Evolutionary conservation across 2,888 invertebrate species (phyloP).

Genomic region (Boloria selene): DNA sequence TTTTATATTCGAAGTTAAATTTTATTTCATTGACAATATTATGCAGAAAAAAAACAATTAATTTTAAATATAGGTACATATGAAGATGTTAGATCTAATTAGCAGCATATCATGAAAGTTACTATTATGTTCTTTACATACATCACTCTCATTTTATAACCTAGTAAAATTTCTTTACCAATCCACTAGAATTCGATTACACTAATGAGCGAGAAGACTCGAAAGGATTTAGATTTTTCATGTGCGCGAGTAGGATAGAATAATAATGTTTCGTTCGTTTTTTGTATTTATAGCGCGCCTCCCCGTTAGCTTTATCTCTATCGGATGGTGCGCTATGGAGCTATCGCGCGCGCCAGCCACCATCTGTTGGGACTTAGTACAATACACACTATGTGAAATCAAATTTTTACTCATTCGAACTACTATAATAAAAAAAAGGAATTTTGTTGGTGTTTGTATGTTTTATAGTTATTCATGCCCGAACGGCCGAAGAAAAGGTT

Average conservation of each 20-base stretch:
- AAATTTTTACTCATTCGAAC: neutral
- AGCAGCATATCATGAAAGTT: too few species aligned
- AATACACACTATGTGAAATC: slow-evolving; percentile 53
- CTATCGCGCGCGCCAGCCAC: slow-evolving; percentile 62
- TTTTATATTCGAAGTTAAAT: neutral
- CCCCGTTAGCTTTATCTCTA: slow-evolving; percentile 76
- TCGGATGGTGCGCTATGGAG: slow-evolving; percentile 74
- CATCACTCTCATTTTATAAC: neutral
- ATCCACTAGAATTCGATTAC: slow-evolving; percentile 42
- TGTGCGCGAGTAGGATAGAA: slow-evolving; percentile 54
- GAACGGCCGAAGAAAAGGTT: too few species aligned
- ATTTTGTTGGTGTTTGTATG: too few species aligned
- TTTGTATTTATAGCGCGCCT: slow-evolving; percentile 73
- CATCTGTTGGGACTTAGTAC: slow-evolving; percentile 59
- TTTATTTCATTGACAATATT: slow-evolving; percentile 1
- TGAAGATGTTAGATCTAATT: too few species aligned
- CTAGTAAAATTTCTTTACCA: slow-evolving; percentile 36
- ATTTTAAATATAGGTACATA: too few species aligned
- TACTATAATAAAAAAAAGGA: too few species aligned
- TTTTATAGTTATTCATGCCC: too few species aligned
- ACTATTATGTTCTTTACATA: too few species aligned
- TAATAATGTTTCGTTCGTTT: slow-evolving; percentile 53
- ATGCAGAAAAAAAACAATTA: too few species aligned
- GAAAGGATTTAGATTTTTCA: slow-evolving; percentile 52
- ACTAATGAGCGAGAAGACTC: slow-evolving; percentile 51